Percentiles rank a stretch among this genome's conserved stretches.
These are phyloP conservation scores for Lepeophtheirus salmonis DNA, from an alignment of 1,140 invertebrate species.

Conservation along the genomic window DNA sequence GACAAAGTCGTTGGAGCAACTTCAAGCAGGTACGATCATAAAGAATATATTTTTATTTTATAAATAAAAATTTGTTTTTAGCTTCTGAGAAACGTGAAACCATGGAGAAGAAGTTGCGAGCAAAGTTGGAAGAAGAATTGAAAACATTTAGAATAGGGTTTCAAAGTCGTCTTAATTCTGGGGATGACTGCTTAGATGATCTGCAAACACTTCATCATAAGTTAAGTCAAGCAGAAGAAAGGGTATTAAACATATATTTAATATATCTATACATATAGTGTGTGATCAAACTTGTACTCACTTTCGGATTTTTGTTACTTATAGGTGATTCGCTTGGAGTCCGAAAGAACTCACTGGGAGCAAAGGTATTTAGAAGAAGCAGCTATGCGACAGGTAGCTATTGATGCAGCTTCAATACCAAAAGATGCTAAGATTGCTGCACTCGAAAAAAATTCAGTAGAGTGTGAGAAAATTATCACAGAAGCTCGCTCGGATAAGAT, in stretches of 20 bases:
- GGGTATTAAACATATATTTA: too few species aligned
- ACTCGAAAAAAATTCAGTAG: slow-evolving; percentile 59
- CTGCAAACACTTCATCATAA: not conserved
- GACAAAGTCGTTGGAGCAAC: slow-evolving; percentile 12
- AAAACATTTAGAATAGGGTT: slow-evolving; percentile 29
- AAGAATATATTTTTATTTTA: too few species aligned
- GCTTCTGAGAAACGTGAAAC: slow-evolving; percentile 61
- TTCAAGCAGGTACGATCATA: slow-evolving; percentile 32
- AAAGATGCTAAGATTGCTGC: slow-evolving; percentile 71
- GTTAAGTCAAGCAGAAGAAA: slow-evolving; percentile 15
- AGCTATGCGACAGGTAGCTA: slow-evolving; percentile 56
- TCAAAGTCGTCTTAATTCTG: not conserved
- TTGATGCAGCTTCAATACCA: slow-evolving; percentile 60
- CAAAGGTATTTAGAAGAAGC: slow-evolving; percentile 68
- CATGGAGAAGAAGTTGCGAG: slow-evolving; percentile 51
- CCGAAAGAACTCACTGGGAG: slow-evolving; percentile 66
- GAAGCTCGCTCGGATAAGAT: slow-evolving; percentile 67
- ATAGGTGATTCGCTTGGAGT: slow-evolving; percentile 35
- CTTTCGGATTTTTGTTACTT: slow-evolving; percentile 1
- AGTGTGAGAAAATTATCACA: slow-evolving; percentile 65
- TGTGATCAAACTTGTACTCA: too few species aligned
- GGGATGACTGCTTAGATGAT: not conserved
- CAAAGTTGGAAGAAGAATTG: slow-evolving; percentile 58
- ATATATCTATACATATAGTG: too few species aligned
- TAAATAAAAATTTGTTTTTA: slow-evolving; percentile 25